Base-by-base conservation (phyloP, 2,888 invertebrate genomes). In the Fragum whitleyi region DNA sequence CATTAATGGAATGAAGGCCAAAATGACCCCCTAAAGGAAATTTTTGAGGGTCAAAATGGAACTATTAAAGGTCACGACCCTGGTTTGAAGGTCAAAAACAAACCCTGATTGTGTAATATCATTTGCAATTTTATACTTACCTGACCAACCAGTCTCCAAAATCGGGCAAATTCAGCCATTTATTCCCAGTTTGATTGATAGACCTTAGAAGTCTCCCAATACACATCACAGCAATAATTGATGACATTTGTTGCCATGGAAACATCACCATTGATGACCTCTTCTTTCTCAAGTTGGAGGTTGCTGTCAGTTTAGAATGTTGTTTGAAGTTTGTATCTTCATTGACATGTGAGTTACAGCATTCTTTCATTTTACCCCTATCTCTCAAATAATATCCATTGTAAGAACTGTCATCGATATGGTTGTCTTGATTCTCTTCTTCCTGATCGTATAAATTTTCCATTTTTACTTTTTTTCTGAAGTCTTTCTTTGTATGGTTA, bases 171-270 rank as follows among this genome's bases (percentile, higher is more conserved):
- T 96, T 95, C 55, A 96, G 95, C 96, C 97, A 98, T 90, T 97
- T 96, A 93, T 97, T 97, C 0, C 98, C 98, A 0, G 97, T 97
- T 90, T 97, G 97, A 94, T 98, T 98, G 93, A 97, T 95, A 78
- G 95, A 96, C 85, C 97, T 95, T 32, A 96, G 93, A 84, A 97
- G 89, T 89, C 96, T 93, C 88, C 95, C 96, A 70, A 95, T 93
- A 61, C 90, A 23, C 79, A 91, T 72, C 14, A 90, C 72, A 28
- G 51, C n/a, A 21, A 77, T 28, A 11, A 74, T 70, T 21, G 70
- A 70, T 65, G 55, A 29, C 0, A 74, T 65, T 61, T 72, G 79
- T 75, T 71, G 71, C 83, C 79, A 83, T 80, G 80, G 83, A 29
- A 83, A 72, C 42, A 53, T 21, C 3, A 32, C 28, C 61, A 2